phyloP scores from a whole-genome alignment of 2,797 vertebrate genomes.

The Carduelis carduelis region DNA sequence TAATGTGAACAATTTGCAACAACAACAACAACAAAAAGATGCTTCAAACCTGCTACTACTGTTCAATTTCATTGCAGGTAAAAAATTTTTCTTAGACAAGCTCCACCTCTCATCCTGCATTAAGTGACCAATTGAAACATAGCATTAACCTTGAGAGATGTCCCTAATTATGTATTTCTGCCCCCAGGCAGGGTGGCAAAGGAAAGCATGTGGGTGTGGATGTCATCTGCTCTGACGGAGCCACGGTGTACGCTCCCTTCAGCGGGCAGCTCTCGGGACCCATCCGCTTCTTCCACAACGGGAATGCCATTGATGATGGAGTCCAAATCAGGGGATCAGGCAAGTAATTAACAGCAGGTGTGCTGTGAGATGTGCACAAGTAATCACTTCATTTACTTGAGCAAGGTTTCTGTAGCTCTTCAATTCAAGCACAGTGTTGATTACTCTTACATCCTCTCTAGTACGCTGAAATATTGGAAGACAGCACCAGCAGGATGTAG shows the following conservation, averaged over 20 bases:
- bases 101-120: not conserved
- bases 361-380: fast-evolving
- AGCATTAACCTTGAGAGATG: not conserved
- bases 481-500: not conserved
- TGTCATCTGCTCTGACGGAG: conserved; percentile 60
- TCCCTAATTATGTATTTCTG: fast-evolving
- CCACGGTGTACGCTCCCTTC: conserved; percentile 78
- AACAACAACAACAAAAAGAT: not conserved
- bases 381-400: not conserved
- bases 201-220: conserved; percentile 45
- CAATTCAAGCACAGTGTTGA: not conserved
- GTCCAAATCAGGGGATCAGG: conserved; percentile 77
- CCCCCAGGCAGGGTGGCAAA: not conserved
- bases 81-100: not conserved
- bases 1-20: not conserved
- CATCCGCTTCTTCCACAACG: conserved; percentile 63
- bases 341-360: not conserved
- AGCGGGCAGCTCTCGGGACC: conserved; percentile 74
- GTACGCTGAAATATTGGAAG: fast-evolving
- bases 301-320: conserved; percentile 77
- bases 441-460: not conserved
- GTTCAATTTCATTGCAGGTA: not conserved
- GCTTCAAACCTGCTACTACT: not conserved
- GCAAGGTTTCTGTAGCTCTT: not conserved
- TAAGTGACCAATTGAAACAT: fast-evolving